phyloP scores from a whole-genome alignment of 2,113 vertebrate species.

The Indicator maculatus region DNA sequence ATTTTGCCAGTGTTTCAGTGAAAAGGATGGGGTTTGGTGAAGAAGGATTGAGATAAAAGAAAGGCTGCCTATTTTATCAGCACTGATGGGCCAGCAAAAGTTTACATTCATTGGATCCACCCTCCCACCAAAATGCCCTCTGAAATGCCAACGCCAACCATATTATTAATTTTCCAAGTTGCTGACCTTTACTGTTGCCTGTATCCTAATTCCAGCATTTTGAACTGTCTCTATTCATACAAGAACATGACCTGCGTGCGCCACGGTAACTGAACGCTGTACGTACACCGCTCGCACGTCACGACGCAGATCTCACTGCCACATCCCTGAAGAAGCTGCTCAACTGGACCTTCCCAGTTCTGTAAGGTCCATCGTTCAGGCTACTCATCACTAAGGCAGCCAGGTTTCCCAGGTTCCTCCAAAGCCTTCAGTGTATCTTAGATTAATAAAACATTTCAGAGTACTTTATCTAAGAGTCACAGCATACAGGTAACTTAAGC shows the following conservation, averaged over 20 bases:
- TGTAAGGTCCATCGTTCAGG: neutral
- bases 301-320: neutral
- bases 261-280: neutral
- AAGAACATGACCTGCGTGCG: neutral
- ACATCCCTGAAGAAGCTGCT: neutral
- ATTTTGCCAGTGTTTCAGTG: neutral
- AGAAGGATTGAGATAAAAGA: neutral
- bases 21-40: neutral
- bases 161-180: conserved; percentile 52
- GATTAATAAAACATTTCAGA: neutral
- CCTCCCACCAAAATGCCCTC: conserved; percentile 15
- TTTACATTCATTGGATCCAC: neutral
- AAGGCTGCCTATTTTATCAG: neutral
- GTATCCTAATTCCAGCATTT: neutral
- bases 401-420: neutral
- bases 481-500: neutral
- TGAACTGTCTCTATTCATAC: conserved; percentile 4
- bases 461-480: neutral
- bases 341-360: neutral
- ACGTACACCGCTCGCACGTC: neutral
- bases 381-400: neutral
- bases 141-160: conserved; percentile 40
- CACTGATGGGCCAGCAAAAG: accelerated
- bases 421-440: neutral
- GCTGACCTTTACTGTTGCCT: conserved; percentile 26